Evolutionary conservation across 2,797 vertebrate genomes (phyloP), one percentile per base, ranked within the genome.

Genomic region (Crax fasciolata): DNA sequence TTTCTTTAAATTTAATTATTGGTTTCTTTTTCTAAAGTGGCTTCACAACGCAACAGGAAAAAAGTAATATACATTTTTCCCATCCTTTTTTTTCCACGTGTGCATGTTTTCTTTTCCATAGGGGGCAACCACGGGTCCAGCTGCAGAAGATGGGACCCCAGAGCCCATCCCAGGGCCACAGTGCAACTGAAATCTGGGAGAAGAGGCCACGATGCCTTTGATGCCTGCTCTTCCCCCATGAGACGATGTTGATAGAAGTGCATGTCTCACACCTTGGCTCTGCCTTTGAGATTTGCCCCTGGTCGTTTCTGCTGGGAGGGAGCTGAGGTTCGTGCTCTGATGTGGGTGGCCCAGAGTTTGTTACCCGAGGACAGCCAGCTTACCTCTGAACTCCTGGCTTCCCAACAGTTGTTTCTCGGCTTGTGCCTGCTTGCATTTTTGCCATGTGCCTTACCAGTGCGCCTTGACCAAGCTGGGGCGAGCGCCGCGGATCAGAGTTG

Each of bases 271-370:
- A 1, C 17, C 0, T 84, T 92, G 92, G 79, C 91, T 94, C 94
- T 95, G 85, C 90, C 95, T 89, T 92, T 78, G 65, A 71, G 92
- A 86, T 90, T 97, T 92, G 94, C 94, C 92, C 94, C 94, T 96
- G 92, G 92, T 97, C 95, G 93, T 96, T 95, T 87, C 66, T 88
- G 87, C 70, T 86, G 94, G 92, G 91, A 92, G 93, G 89, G 91
- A 95, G 70, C 92, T 93, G 95, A 90, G 87, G 92, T 14, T 92
- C 93, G 59, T 35, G 92, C 95, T 95, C 94, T 96, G 94, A 94
- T 96, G 95, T 96, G 94, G 94, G 95, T 95, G 94, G 94, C 95
- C 95, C 14, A 1, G 89, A 96, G 94, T 97, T 96, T 95, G 91
- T 97, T 97, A 96, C 96, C 96, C 1, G 95, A 96, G 95, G 95